Evolutionary conservation across 2,797 vertebrate genomes (phyloP).

Genomic region (Pogonophryne albipinna): DNA sequence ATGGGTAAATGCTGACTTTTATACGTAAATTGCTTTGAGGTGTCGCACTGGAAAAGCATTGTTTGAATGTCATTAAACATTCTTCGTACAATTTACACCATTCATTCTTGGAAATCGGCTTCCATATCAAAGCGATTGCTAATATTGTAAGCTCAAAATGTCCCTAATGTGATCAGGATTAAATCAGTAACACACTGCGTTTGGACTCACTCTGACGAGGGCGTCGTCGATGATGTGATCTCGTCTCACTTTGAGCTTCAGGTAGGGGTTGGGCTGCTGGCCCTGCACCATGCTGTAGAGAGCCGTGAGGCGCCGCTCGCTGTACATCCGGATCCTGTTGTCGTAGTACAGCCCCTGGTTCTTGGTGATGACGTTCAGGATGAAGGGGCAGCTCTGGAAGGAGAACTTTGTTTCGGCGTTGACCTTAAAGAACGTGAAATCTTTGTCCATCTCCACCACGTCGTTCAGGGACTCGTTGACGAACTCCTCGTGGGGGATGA

Average conservation of each 20-base stretch:
- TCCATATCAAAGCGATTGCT: too few species aligned
- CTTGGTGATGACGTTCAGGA: conserved; percentile 96
- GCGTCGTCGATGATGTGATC: conserved; percentile 99
- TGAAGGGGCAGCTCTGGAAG: conserved; percentile 99
- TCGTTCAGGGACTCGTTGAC: conserved; percentile 98
- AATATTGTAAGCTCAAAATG: too few species aligned
- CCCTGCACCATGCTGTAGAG: conserved; percentile 99
- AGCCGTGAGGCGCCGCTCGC: conserved; percentile 96
- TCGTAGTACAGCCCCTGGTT: conserved; percentile 98
- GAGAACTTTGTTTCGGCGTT: conserved; percentile 98
- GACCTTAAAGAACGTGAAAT: conserved; percentile 99
- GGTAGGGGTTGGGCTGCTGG: conserved; percentile 95
- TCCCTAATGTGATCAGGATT: too few species aligned
- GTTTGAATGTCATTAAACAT: too few species aligned
- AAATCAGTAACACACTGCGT: fast-evolving
- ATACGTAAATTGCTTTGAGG: too few species aligned
- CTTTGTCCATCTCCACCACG: conserved; percentile 99
- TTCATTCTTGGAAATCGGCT: too few species aligned
- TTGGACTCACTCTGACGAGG: conserved; percentile 93
- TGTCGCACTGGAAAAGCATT: too few species aligned
- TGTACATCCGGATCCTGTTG: conserved; percentile 99
- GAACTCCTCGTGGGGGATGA: conserved; percentile 97
- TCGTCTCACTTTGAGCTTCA: conserved; percentile 95
- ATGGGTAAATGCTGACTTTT: too few species aligned
- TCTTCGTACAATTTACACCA: too few species aligned